phyloP scores from a whole-genome alignment of 2,888 invertebrate genomes.

The Hirudinaria manillensis region DNA sequence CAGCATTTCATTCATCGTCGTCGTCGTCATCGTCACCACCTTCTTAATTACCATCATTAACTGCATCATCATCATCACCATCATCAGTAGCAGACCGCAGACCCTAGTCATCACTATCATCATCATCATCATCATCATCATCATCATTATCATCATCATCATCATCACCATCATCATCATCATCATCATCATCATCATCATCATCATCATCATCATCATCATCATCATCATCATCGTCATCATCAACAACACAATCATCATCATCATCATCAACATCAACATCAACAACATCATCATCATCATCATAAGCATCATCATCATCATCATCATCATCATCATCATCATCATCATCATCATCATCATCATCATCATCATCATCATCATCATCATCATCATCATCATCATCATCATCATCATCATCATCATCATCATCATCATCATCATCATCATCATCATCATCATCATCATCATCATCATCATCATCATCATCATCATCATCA shows the following conservation, averaged over 20 bases:
- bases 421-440: slow-evolving; percentile 25
- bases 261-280: slow-evolving; percentile 18
- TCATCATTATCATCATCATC: slow-evolving; percentile 25
- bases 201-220: slow-evolving; percentile 12
- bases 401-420: slow-evolving; percentile 13
- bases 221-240: slow-evolving; percentile 20
- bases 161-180: slow-evolving; percentile 9
- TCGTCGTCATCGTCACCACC: not conserved
- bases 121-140: too few relatives aligned
- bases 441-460: slow-evolving; percentile 27
- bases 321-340: slow-evolving; percentile 23
- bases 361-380: slow-evolving; percentile 13
- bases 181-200: slow-evolving; percentile 17
- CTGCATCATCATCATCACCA: not conserved
- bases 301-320: slow-evolving; percentile 31
- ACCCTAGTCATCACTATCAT: too few relatives aligned
- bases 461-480: slow-evolving; percentile 26
- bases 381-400: slow-evolving; percentile 25
- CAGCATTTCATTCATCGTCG: not conserved
- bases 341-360: slow-evolving; percentile 17
- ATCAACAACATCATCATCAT: slow-evolving; percentile 30
- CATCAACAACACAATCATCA: not conserved
- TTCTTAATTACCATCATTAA: not conserved
- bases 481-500: slow-evolving; percentile 31
- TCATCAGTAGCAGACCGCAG: not conserved